These are phyloP conservation scores for Luidia sarsii DNA, from an alignment of 53 echinoderm and acorn worm genomes.

Conservation along the genomic window DNA sequence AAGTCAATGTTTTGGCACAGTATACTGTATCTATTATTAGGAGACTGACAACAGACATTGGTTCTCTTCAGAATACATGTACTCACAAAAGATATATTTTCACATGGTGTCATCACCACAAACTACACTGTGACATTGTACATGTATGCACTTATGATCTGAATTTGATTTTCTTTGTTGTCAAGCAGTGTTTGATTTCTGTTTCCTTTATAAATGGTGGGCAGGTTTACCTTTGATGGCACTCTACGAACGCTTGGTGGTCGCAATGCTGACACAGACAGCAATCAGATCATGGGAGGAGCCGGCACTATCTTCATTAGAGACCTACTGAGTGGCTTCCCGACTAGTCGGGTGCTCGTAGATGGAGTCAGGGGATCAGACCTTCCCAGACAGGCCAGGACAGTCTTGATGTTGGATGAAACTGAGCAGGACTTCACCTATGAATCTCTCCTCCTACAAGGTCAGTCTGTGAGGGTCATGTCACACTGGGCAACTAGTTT, in stretches of 20 bases:
- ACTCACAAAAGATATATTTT: too few species aligned
- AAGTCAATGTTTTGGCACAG: too few species aligned
- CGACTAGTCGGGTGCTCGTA: constrained; percentile 53
- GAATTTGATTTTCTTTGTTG: too few species aligned
- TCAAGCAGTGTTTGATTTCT: too few species aligned
- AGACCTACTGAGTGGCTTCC: constrained; percentile 60
- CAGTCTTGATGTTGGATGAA: constrained; percentile 52
- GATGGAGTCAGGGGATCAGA: constrained; percentile 58
- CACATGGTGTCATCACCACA: too few species aligned
- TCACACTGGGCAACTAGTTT: too few species aligned
- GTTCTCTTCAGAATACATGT: too few species aligned
- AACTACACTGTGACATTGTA: too few species aligned
- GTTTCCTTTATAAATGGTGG: too few species aligned
- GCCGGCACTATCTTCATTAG: constrained; percentile 74
- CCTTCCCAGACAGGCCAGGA: constrained; percentile 58
- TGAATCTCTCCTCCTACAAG: constrained; percentile 59
- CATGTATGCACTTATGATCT: too few species aligned
- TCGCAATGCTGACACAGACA: constrained; percentile 33
- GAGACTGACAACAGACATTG: too few species aligned
- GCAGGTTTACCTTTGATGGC: constrained; percentile 70
- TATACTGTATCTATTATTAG: too few species aligned
- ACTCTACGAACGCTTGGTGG: constrained; percentile 51
- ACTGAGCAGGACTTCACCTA: constrained; percentile 34
- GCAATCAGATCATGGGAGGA: constrained; percentile 54
- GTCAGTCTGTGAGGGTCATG: constrained; percentile 26